Conservation (phyloP, 2,888 invertebrate genomes). For the Stictocephala bisonia region DNA sequence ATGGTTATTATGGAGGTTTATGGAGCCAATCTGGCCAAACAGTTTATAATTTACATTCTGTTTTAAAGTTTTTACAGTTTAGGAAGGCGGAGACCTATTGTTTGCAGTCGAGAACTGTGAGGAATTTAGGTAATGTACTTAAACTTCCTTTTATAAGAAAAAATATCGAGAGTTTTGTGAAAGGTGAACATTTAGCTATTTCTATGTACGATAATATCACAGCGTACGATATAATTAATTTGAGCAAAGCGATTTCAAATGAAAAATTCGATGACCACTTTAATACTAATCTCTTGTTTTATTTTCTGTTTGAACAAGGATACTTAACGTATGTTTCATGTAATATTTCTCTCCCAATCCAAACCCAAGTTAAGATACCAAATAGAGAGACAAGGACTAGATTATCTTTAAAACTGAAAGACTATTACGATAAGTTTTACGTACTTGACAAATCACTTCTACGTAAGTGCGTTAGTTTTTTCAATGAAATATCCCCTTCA, state of each 20-base stretch:
- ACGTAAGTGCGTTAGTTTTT: constrained; percentile 6
- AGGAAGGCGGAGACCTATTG: not conserved
- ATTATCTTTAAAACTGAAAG: not conserved
- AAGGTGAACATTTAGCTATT: not conserved
- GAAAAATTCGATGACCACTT: not conserved
- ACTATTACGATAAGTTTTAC: constrained; percentile 18
- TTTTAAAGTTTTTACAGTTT: not conserved
- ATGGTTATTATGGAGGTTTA: constrained; percentile 10
- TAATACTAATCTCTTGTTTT: not conserved
- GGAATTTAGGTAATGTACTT: not conserved
- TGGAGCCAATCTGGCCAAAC: not conserved
- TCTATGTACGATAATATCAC: not conserved
- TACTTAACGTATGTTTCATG: not conserved
- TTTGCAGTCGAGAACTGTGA: not conserved
- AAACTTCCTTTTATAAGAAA: constrained; percentile 2
- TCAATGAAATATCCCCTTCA: not conserved
- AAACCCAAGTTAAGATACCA: not conserved
- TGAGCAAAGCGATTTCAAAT: not conserved
- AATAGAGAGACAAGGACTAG: not conserved
- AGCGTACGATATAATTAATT: not conserved
- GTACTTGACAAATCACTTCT: constrained; percentile 10
- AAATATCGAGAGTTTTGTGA: not conserved
- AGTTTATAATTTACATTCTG: not conserved
- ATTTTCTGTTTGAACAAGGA: constrained; percentile 22
- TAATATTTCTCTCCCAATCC: not conserved